Conservation (phyloP, 2,888 invertebrate species). For the Caenorhabditis sulstoni region DNA sequence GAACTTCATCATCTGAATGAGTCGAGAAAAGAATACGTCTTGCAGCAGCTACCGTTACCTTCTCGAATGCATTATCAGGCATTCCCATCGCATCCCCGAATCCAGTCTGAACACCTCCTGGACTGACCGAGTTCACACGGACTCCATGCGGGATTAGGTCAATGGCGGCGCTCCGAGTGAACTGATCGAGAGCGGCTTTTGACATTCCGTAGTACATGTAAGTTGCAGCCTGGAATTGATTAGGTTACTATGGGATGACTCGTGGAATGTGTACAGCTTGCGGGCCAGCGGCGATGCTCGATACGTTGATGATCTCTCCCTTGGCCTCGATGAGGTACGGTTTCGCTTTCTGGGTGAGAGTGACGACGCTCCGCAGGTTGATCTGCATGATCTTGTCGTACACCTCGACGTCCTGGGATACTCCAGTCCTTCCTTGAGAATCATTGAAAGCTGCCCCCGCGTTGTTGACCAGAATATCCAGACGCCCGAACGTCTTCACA, state of each 20-base stretch:
- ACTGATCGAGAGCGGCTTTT: conserved; percentile 46
- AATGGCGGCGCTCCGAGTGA: conserved; percentile 39
- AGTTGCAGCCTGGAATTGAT: conserved; percentile 11
- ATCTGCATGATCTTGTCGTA: conserved; percentile 29
- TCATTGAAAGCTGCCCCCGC: conserved; percentile 34
- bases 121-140: conserved; percentile 47
- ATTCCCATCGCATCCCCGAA: conserved; percentile 37
- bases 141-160: conserved; percentile 41
- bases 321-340: conserved; percentile 21
- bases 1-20: conserved; percentile 23
- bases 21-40: not conserved
- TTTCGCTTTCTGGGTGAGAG: conserved; percentile 45
- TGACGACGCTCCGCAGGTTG: conserved; percentile 45
- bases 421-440: conserved; percentile 4
- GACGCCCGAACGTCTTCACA: conserved; percentile 26
- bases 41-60: not conserved
- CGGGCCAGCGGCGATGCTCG: conserved; percentile 34
- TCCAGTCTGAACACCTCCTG: conserved; percentile 34
- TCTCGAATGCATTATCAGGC: conserved; percentile 5
- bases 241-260: too few species aligned
- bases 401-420: conserved; percentile 9
- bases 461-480: conserved; percentile 49
- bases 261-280: too few species aligned
- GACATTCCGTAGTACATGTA: conserved; percentile 47
- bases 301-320: conserved; percentile 56